Conservation (phyloP, 2,797 vertebrate genomes). For the Periparus ater region DNA sequence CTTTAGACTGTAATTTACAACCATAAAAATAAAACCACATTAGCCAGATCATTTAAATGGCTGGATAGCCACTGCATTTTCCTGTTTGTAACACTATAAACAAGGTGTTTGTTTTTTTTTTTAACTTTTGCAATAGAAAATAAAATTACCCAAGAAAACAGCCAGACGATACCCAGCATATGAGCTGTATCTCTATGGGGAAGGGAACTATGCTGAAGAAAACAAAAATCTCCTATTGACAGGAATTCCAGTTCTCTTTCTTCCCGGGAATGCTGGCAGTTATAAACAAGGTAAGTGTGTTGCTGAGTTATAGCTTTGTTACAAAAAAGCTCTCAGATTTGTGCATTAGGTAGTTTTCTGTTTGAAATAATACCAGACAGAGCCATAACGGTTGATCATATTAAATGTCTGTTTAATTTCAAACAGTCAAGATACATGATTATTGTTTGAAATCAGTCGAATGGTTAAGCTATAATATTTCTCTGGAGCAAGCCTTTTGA, state of each 20-base stretch:
- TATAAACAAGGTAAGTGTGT: conserved; percentile 89
- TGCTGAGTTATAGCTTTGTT: background rate
- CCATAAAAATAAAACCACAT: background rate
- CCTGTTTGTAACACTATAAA: background rate
- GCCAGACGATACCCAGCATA: conserved; percentile 87
- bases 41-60: background rate
- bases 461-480: background rate
- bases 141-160: conserved; percentile 88
- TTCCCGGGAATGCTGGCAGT: conserved; percentile 96
- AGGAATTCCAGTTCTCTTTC: conserved; percentile 94
- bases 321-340: background rate
- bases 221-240: conserved; percentile 86
- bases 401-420: background rate
- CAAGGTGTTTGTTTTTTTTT: background rate
- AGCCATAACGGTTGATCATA: background rate
- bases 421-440: background rate
- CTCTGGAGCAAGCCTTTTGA: background rate
- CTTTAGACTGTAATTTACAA: background rate
- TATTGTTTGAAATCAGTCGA: background rate
- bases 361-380: background rate
- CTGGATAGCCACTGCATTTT: background rate
- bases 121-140: conserved; percentile 78
- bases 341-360: background rate
- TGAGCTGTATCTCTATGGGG: conserved; percentile 95
- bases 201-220: conserved; percentile 89